These are phyloP conservation scores for Diachasmimorpha longicaudata DNA, from an alignment of 1,140 invertebrate species.

Conservation along the genomic window DNA sequence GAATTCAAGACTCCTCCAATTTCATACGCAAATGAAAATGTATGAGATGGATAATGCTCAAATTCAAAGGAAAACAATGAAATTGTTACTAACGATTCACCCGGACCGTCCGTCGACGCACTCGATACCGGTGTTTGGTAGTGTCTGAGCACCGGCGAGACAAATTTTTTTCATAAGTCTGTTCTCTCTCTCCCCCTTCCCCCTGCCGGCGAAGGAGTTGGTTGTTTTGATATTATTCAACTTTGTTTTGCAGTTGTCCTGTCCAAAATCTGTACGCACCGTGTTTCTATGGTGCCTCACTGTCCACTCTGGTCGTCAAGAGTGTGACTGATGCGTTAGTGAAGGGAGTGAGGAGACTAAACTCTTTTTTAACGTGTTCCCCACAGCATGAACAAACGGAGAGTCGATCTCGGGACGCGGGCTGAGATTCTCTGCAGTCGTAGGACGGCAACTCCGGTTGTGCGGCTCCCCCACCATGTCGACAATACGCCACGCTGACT, in stretches of 20 bases:
- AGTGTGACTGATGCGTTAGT: neutral
- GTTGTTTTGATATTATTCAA: neutral
- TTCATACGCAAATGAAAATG: neutral
- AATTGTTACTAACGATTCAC: slow-evolving; percentile 1
- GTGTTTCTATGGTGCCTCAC: neutral
- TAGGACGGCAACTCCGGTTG: slow-evolving; percentile 1
- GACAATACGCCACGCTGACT: neutral
- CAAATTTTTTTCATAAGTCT: slow-evolving; percentile 62
- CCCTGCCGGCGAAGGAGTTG: neutral
- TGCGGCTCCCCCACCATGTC: neutral
- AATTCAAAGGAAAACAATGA: neutral
- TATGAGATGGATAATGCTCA: neutral
- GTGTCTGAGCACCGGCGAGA: slow-evolving; percentile 58
- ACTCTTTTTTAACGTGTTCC: neutral
- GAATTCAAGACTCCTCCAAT: no score
- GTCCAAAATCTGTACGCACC: neutral
- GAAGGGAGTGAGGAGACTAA: neutral
- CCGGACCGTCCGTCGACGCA: slow-evolving; percentile 38
- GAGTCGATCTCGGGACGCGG: neutral
- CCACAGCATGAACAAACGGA: neutral
- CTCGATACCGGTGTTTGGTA: slow-evolving; percentile 58
- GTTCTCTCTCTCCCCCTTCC: slow-evolving; percentile 22
- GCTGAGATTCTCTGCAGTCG: neutral
- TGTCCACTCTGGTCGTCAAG: neutral
- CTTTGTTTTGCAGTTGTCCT: neutral